Evolutionary conservation across 1,140 invertebrate species (phyloP).

Genomic region (Galleria mellonella): DNA sequence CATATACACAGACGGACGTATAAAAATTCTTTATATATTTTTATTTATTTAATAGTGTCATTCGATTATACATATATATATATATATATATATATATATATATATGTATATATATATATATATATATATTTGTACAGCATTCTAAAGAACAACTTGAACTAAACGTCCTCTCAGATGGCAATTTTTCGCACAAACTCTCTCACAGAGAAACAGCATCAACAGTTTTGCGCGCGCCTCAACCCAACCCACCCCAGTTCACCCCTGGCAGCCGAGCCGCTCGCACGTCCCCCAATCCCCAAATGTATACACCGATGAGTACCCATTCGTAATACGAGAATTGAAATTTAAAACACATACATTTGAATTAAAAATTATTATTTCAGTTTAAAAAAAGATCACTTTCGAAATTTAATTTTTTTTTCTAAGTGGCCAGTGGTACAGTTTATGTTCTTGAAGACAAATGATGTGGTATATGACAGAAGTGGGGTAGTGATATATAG

Average conservation of each 20-base stretch:
- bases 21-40: too few relatives aligned
- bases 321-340: slow-evolving; percentile 8
- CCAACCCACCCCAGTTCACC: slow-evolving; percentile 28
- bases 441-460: slow-evolving; percentile 5
- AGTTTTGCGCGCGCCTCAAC: slow-evolving; percentile 40
- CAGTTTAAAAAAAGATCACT: neutral
- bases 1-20: too few relatives aligned
- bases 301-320: slow-evolving; percentile 1
- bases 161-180: slow-evolving; percentile 15
- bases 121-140: too few relatives aligned
- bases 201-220: slow-evolving; percentile 28
- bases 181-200: slow-evolving; percentile 31
- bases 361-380: too few relatives aligned
- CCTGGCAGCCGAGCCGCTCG: slow-evolving; percentile 5
- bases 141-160: slow-evolving; percentile 13
- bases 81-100: too few relatives aligned
- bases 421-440: slow-evolving; percentile 19
- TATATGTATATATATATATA: too few relatives aligned
- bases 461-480: slow-evolving; percentile 28
- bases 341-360: slow-evolving; percentile 9
- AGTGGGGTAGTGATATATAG: slow-evolving; percentile 20
- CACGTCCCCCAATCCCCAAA: slow-evolving; percentile 10
- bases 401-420: slow-evolving; percentile 5
- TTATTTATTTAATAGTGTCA: too few relatives aligned
- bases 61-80: too few relatives aligned